Evolutionary conservation across 2,797 vertebrate genomes (phyloP).

Genomic region (Pelodytes ibericus): DNA sequence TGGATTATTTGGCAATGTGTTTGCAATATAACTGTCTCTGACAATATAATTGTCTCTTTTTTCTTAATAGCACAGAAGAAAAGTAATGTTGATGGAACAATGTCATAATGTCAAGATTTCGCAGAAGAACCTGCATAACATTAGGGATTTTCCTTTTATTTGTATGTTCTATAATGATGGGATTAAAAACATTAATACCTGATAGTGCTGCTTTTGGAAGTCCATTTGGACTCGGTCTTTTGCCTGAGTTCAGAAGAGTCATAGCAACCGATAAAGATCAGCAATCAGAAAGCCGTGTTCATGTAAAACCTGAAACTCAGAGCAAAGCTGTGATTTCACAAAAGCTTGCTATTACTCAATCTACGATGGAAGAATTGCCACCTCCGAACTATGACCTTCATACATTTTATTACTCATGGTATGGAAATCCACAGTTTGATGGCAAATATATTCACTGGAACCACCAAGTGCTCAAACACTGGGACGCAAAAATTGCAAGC

Average conservation of each 20-base stretch:
- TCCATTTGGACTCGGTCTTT: slow-evolving; percentile 74
- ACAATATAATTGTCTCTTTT: not conserved
- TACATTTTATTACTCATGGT: slow-evolving; percentile 94
- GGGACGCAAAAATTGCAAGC: slow-evolving; percentile 88
- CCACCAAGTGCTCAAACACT: slow-evolving; percentile 87
- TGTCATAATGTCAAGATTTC: slow-evolving; percentile 91
- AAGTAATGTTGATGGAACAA: slow-evolving; percentile 66
- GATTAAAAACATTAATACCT: slow-evolving; percentile 84
- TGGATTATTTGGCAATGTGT: no score
- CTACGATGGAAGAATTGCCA: slow-evolving; percentile 71
- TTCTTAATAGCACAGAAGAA: slow-evolving; percentile 65
- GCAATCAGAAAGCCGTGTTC: slow-evolving; percentile 58
- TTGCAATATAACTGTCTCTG: not conserved
- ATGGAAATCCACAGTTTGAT: slow-evolving; percentile 89
- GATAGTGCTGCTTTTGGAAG: slow-evolving; percentile 76
- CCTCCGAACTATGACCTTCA: slow-evolving; percentile 91
- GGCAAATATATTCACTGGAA: slow-evolving; percentile 97
- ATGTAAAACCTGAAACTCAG: slow-evolving; percentile 58
- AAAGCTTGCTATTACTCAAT: slow-evolving; percentile 60
- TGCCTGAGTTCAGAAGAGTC: slow-evolving; percentile 69
- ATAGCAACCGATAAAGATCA: slow-evolving; percentile 48
- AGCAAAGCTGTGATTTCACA: slow-evolving; percentile 55
- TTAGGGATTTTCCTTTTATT: slow-evolving; percentile 81
- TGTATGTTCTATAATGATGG: slow-evolving; percentile 82
- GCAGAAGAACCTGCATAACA: slow-evolving; percentile 83